These are phyloP conservation scores for Ahaetulla prasina DNA, from an alignment of 2,113 vertebrate species.

Conservation along the genomic window DNA sequence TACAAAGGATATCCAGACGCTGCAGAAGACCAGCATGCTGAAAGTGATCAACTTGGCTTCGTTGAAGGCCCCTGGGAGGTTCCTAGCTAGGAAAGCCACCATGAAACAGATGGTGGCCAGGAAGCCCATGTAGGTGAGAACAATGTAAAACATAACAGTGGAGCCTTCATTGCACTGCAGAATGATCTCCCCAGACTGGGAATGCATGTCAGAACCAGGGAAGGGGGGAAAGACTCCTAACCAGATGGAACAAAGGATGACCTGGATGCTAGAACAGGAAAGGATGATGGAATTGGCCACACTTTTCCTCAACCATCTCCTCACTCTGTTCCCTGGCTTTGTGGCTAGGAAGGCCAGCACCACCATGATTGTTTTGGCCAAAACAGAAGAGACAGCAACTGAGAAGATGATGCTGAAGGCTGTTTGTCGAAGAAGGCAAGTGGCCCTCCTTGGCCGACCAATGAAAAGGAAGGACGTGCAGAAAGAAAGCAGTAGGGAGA, in stretches of 20 bases:
- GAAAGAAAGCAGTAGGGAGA: not conserved
- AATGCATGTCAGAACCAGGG: not conserved
- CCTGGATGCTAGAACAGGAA: not conserved
- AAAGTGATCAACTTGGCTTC: not conserved
- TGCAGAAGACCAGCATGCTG: not conserved
- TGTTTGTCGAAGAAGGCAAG: not conserved
- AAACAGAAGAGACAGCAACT: not conserved
- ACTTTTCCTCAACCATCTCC: not conserved
- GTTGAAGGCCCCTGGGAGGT: not conserved
- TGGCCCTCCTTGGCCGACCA: not conserved
- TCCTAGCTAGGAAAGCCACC: not conserved
- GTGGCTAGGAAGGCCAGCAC: not conserved
- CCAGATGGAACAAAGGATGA: not conserved
- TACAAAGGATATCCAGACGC: not conserved
- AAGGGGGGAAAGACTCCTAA: not conserved
- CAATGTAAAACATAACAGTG: not conserved
- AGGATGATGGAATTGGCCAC: not conserved
- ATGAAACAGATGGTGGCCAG: not conserved
- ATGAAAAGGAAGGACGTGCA: not conserved
- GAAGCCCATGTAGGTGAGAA: not conserved
- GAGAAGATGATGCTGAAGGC: not conserved
- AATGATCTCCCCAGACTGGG: not conserved
- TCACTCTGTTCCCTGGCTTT: not conserved
- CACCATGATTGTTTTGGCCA: not conserved
- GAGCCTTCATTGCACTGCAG: not conserved